A percentile compares a stretch with the other conserved stretches of the same genome.
These are phyloP conservation scores for Sphinx pinastri DNA, from an alignment of 2,888 invertebrate species.

Conservation along the genomic window DNA sequence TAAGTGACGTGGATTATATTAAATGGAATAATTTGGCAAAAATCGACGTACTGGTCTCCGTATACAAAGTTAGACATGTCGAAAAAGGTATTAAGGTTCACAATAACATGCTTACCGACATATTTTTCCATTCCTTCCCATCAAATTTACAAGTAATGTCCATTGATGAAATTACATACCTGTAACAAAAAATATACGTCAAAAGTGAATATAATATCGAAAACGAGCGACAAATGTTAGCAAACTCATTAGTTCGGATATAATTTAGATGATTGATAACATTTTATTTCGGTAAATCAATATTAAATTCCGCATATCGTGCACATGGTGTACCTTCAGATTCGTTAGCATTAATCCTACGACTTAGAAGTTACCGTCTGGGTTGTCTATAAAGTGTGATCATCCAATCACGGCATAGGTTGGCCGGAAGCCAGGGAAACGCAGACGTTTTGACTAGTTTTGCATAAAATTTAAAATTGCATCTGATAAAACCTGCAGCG, in stretches of 20 bases:
- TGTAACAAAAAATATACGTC: conserved; percentile 35
- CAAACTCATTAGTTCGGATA: not conserved
- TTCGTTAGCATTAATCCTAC: too few species aligned
- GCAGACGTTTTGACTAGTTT: conserved; percentile 67
- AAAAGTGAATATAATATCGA: conserved; percentile 27
- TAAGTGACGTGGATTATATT: not conserved
- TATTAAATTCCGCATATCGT: not conserved
- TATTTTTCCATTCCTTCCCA: conserved; percentile 8
- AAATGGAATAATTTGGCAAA: not conserved
- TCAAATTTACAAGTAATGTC: conserved; percentile 3
- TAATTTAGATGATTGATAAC: not conserved
- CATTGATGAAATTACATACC: conserved; percentile 33
- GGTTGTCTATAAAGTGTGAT: conserved; percentile 31
- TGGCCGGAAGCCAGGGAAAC: conserved; percentile 62
- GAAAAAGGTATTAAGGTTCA: conserved; percentile 13
- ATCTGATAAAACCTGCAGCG: conserved; percentile 52
- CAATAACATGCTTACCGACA: conserved; percentile 22
- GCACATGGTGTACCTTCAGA: not conserved
- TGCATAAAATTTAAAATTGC: conserved; percentile 65
- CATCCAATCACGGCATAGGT: conserved; percentile 46
- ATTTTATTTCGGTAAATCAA: not conserved
- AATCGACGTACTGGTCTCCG: conserved; percentile 6
- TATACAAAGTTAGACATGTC: not conserved
- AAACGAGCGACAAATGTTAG: not conserved
- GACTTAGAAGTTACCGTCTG: too few species aligned